A percentile compares a stretch with the other conserved stretches of the same genome.
phyloP scores from a whole-genome alignment of 2,113 vertebrate genomes.

The Apodemus speciosus region DNA sequence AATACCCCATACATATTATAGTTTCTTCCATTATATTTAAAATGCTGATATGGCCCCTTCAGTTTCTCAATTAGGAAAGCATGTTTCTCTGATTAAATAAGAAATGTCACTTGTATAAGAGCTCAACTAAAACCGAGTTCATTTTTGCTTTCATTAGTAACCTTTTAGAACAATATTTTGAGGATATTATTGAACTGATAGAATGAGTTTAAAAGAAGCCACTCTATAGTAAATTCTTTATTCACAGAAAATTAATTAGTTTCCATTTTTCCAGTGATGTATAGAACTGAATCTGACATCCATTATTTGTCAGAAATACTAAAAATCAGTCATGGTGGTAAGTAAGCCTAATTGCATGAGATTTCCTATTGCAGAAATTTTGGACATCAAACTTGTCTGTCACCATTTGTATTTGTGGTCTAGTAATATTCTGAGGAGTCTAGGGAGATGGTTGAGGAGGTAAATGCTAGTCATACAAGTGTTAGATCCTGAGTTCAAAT shows the following conservation, averaged over 20 bases:
- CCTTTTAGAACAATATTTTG: background rate
- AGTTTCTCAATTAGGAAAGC: background rate
- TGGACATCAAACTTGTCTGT: constrained; percentile 17
- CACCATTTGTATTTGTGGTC: background rate
- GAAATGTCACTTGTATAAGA: constrained; percentile 29
- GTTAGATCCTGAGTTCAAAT: background rate
- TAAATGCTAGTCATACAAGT: background rate
- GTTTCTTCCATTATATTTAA: constrained; percentile 17
- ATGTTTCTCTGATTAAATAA: background rate
- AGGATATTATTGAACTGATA: background rate
- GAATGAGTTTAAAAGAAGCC: background rate
- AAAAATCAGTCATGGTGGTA: background rate
- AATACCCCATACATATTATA: background rate
- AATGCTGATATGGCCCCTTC: background rate
- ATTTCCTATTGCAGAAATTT: background rate
- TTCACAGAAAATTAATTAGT: background rate
- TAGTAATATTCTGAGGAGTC: background rate
- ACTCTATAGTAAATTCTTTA: background rate
- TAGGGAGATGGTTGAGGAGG: background rate
- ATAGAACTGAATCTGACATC: background rate
- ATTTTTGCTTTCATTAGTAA: constrained; percentile 7
- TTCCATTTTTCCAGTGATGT: background rate
- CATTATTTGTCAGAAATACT: background rate
- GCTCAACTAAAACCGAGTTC: background rate
- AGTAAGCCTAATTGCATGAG: background rate